Evolutionary conservation across 2,113 vertebrate species (phyloP).

Genomic region (Cygnus atratus): DNA sequence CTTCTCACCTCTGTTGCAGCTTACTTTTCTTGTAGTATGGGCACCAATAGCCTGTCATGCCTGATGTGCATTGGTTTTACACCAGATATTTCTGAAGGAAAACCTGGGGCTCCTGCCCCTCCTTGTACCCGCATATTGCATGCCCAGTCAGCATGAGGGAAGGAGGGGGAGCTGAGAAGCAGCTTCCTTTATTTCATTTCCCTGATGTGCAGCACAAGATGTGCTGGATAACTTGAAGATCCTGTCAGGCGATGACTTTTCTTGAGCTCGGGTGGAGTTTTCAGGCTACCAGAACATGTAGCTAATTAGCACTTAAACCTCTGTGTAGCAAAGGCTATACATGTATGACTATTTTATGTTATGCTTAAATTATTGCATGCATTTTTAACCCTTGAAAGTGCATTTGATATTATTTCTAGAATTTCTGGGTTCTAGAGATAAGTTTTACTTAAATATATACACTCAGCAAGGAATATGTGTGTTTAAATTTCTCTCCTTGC

Average conservation of each 20-base stretch:
- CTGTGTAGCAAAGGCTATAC: neutral
- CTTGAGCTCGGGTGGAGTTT: neutral
- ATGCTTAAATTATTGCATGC: neutral
- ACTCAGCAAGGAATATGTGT: neutral
- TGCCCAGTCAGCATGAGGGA: rapidly evolving
- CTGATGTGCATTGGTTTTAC: neutral
- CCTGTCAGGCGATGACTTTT: neutral
- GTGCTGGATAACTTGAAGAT: neutral
- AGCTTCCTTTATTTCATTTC: neutral
- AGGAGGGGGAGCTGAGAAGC: neutral
- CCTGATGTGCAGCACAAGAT: neutral
- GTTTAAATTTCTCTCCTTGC: neutral
- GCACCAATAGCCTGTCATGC: neutral
- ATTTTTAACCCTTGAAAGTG: neutral
- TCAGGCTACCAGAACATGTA: neutral
- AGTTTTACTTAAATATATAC: neutral
- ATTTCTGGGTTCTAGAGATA: neutral
- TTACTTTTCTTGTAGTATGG: neutral
- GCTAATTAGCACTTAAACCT: slow-evolving; percentile 10
- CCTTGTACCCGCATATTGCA: neutral
- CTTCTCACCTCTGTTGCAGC: neutral
- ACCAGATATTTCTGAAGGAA: neutral
- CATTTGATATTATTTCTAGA: neutral
- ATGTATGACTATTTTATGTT: neutral
- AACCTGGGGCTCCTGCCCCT: rapidly evolving